Evolutionary conservation across 2,888 invertebrate species (phyloP).

Genomic region (Andrena minutula): DNA sequence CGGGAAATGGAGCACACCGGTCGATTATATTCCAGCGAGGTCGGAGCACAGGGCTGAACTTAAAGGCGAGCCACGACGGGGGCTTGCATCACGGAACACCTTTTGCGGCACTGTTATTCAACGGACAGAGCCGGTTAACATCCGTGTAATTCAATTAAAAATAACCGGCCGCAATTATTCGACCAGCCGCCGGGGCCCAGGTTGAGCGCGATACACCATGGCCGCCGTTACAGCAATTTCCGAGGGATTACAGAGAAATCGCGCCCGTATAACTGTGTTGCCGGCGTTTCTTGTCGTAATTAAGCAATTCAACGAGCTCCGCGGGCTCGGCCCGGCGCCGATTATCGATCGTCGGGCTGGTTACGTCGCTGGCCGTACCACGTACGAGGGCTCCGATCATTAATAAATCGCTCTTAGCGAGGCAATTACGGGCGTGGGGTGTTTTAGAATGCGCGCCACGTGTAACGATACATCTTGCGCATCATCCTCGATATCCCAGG

Average conservation of each 20-base stretch:
- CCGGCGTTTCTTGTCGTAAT: slow-evolving; percentile 49
- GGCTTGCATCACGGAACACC: slow-evolving; percentile 62
- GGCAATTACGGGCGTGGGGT: slow-evolving; percentile 14
- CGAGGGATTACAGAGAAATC: slow-evolving; percentile 49
- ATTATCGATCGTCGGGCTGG: slow-evolving; percentile 38
- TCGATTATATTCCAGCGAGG: slow-evolving; percentile 74
- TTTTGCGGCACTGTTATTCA: slow-evolving; percentile 56
- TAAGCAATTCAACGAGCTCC: slow-evolving; percentile 45
- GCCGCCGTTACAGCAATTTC: slow-evolving; percentile 40
- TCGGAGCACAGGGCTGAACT: slow-evolving; percentile 69
- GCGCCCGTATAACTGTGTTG: slow-evolving; percentile 31
- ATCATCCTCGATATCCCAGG: slow-evolving; percentile 12
- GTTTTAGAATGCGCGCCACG: slow-evolving; percentile 26
- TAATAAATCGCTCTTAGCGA: slow-evolving; percentile 36
- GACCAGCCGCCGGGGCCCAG: neutral
- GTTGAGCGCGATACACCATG: slow-evolving; percentile 24
- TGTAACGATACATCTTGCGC: slow-evolving; percentile 18
- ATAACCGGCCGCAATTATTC: slow-evolving; percentile 44
- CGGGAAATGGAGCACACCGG: slow-evolving; percentile 82
- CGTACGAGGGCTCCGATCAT: slow-evolving; percentile 9
- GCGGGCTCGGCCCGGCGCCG: slow-evolving; percentile 22
- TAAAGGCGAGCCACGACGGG: slow-evolving; percentile 31
- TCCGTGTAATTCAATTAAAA: slow-evolving; percentile 52
- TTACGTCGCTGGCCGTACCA: slow-evolving; percentile 11
- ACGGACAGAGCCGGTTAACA: slow-evolving; percentile 43